Base-by-base conservation (phyloP, 2,113 vertebrate species). In the Strix uralensis region DNA sequence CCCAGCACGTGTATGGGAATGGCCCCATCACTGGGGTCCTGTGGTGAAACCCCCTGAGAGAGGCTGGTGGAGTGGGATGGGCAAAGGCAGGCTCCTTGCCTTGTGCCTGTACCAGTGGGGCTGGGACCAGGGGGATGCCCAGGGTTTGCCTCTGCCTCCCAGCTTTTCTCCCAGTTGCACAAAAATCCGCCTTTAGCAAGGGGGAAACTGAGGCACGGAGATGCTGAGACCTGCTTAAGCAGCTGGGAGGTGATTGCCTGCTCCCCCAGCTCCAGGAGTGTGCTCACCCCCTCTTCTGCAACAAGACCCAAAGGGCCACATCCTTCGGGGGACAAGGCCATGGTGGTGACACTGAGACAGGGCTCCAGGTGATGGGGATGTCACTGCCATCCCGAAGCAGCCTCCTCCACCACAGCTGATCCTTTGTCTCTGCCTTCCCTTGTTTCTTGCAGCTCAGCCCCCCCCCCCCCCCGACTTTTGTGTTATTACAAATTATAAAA, bases 401-500 rank as follows among this genome's bases (percentile, higher is more conserved):
- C 61, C 58, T 87, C 26, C 46, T 44, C 51, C 1, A 4, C 42
- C 0, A 1, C 11, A 8, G 80, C 46, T 40, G 25, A 73, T 58
- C 44, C 81, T 95, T 95, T 93, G 95, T 95, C 86, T 95, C 71
- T 80, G 83, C 91, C 82, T 92, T 92, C 89, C 62, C 73, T 88
- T 0, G 72, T 79, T 73, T 97, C 92, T 96, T 0, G 1, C 82
- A 63, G 87, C 93, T 92, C 42, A 7, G 44, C 13, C 70, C 54
- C 32, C 52, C 92, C 54, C 32, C 52, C 92, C 74, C 87, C 94
- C 72, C 80, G 13, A 88, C 96, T 94, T 95, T 97, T 89, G 84
- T 98, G 98, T 98, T 98, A 97, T 98, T 98, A 95, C 95, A 98
- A 98, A 98, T 98, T 98, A 98, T 98, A 98, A 98, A 98, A 97